Evolutionary conservation across 1,140 invertebrate species (phyloP), one percentile per base, ranked within the genome.

Genomic region (Drosophila takahashii): DNA sequence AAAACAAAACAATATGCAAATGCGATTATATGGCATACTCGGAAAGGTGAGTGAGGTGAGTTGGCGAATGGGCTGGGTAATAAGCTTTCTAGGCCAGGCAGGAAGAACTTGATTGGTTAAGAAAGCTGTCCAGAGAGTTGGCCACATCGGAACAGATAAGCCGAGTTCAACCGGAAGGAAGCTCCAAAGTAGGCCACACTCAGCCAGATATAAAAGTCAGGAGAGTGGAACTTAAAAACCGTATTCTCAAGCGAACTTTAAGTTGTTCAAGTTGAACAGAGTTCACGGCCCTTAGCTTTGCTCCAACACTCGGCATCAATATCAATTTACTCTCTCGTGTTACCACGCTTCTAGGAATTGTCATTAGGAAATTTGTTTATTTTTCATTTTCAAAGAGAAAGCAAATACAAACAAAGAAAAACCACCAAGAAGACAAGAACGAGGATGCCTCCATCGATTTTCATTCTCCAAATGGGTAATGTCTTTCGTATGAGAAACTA

Each of bases 291-390:
- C 64, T 37, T 39, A 29, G 34, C 32, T 67, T 39, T 16, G 47
- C 27, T 58, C 18, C 71, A 51, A 42, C 78, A 86, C 69, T 78
- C 36, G 50, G 60, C 78, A 86, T 81, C 81, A 78, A 86, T 86
- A 78, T 81, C 78, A 86, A 81, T 87, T 86, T 75, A 60, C 39
- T 86, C 51, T 54, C 64, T 77, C 42, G 18, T 47, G 67, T 42
- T 51, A 29, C 60, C 57, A 61, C 50, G 44, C 26, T 54, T 44
- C 76, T 26, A 52, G 50, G 32, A 72, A 70, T 80, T 80, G 79
- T 74, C 74, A 86, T 86, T 86, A 83, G 64, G 75, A 86, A 83
- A 86, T 87, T 87, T 86, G 83, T 86, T 86, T 87, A 89, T 69
- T 86, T 86, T 86, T 83, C 83, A 89, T 86, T 86, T 86, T 62